These are phyloP conservation scores for Toxotes lorentzi DNA, from an alignment of 2,797 vertebrate species.

Conservation along the genomic window DNA sequence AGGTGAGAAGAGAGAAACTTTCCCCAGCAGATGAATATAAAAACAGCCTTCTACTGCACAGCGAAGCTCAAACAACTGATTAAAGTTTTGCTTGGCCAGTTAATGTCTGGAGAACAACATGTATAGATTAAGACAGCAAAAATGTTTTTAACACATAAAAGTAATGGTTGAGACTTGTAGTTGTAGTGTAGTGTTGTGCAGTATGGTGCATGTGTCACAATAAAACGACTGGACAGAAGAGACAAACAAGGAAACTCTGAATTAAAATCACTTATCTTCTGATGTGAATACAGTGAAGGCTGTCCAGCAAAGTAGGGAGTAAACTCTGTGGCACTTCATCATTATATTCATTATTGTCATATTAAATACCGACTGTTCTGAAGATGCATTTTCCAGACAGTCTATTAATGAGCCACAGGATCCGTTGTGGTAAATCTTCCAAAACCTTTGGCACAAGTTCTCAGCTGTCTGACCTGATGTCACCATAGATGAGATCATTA, in stretches of 20 bases:
- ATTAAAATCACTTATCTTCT: neutral
- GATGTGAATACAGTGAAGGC: neutral
- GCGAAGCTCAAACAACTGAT: neutral
- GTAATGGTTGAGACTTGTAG: neutral
- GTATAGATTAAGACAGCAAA: neutral
- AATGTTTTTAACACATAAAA: conserved; percentile 6
- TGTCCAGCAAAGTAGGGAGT: neutral
- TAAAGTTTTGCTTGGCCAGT: neutral
- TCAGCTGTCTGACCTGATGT: conserved; percentile 28
- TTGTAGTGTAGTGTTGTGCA: neutral
- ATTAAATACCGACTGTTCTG: neutral
- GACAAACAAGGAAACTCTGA: neutral
- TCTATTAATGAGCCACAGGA: conserved; percentile 4
- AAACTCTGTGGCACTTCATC: neutral
- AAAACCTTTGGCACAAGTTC: conserved; percentile 20
- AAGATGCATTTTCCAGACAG: neutral
- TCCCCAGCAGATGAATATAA: conserved; percentile 25
- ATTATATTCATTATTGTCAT: neutral
- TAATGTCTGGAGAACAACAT: neutral
- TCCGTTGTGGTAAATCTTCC: conserved; percentile 3
- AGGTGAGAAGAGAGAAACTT: conserved; percentile 21
- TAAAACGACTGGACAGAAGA: neutral
- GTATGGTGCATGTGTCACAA: neutral
- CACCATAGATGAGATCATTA: conserved; percentile 11
- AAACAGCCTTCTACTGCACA: conserved; percentile 9